Evolutionary conservation across 2,797 vertebrate genomes (phyloP).

Genomic region (Echeneis naucrates): DNA sequence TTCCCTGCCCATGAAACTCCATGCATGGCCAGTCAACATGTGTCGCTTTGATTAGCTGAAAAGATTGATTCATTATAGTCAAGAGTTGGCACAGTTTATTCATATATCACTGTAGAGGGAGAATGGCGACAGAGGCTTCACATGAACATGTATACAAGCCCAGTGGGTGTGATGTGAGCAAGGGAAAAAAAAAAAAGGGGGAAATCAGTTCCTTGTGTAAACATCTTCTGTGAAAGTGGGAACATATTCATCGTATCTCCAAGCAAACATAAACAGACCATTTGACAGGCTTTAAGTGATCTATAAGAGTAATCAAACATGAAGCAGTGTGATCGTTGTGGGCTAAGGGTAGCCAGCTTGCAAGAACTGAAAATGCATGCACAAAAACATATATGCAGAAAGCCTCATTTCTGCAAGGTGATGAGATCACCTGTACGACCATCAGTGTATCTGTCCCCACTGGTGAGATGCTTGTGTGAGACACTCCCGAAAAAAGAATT

Average conservation of each 20-base stretch:
- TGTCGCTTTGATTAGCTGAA: background rate
- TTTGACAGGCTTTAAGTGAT: too few relatives aligned
- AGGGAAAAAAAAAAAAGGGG: background rate
- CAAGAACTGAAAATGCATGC: background rate
- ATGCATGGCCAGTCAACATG: background rate
- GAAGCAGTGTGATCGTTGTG: background rate
- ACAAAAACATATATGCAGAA: background rate
- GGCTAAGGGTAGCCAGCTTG: background rate
- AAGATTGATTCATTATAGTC: background rate
- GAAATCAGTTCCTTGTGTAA: background rate
- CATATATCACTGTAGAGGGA: background rate
- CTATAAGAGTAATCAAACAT: background rate
- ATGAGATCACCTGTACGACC: background rate
- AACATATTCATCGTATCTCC: background rate
- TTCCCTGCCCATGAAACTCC: background rate
- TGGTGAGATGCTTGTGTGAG: background rate
- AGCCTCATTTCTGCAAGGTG: background rate
- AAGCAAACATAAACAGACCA: conserved; percentile 1
- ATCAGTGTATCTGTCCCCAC: background rate
- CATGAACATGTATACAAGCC: background rate
- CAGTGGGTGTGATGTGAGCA: background rate
- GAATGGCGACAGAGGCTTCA: background rate
- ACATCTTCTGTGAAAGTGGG: too few relatives aligned
- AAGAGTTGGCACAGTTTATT: background rate
- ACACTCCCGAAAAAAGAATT: background rate